Conservation (phyloP, 2,113 vertebrate species). For the Ariopsis seemanni region DNA sequence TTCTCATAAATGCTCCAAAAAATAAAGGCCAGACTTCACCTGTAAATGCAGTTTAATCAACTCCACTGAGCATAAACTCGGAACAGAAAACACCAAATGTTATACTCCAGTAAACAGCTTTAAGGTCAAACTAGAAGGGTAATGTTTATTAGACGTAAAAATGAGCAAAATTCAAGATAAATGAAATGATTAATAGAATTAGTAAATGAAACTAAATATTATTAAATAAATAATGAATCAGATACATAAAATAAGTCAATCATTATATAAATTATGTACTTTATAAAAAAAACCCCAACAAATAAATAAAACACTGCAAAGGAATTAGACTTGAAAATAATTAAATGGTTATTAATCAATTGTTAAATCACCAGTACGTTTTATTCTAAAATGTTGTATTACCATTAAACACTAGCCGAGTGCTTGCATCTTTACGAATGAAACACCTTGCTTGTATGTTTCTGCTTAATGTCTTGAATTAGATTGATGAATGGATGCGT, state of each 20-base stretch:
- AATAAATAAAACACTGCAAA: too few species aligned
- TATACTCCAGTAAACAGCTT: not conserved
- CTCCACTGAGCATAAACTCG: not conserved
- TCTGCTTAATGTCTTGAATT: not conserved
- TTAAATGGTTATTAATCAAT: not conserved
- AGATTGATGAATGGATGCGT: not conserved
- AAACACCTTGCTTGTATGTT: not conserved
- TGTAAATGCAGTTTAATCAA: constrained; percentile 37
- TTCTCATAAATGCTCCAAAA: constrained; percentile 16
- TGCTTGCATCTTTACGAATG: not conserved
- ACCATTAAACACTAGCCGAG: not conserved
- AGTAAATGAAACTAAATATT: not conserved
- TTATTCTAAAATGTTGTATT: not conserved
- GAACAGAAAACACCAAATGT: not conserved
- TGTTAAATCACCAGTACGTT: not conserved
- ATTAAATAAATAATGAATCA: not conserved
- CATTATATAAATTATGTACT: too few species aligned
- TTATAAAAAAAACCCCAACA: too few species aligned
- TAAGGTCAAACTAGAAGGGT: not conserved
- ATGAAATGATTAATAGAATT: not conserved
- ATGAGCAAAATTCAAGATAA: not conserved
- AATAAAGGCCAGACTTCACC: constrained; percentile 26
- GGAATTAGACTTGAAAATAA: not conserved
- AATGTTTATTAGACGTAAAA: not conserved
- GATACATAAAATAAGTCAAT: too few species aligned